phyloP scores from a whole-genome alignment of 2,888 invertebrate species.

The Ormyrus rosae region DNA sequence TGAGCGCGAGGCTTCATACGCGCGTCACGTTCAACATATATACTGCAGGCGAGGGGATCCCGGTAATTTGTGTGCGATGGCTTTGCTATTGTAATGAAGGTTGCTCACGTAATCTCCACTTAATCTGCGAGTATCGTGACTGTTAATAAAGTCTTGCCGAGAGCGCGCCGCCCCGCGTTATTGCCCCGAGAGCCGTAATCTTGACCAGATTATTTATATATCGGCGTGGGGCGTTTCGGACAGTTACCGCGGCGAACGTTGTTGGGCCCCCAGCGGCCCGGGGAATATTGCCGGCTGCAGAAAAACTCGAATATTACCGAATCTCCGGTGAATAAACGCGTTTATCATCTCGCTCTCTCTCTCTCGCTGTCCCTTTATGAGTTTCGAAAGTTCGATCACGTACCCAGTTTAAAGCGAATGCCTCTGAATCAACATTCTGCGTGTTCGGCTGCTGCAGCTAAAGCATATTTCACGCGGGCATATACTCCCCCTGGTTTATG shows the following conservation, averaged over 20 bases:
- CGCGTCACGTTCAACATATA: neutral
- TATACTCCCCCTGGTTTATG: no score
- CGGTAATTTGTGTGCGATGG: slow-evolving; percentile 23
- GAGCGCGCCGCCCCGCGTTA: slow-evolving; percentile 43
- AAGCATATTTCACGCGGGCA: neutral
- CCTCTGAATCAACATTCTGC: slow-evolving; percentile 24
- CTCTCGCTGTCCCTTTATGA: neutral
- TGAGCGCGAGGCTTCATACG: neutral
- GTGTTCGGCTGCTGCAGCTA: neutral
- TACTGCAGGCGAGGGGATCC: neutral
- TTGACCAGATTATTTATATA: slow-evolving; percentile 54
- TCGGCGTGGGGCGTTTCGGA: neutral
- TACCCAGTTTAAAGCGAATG: neutral
- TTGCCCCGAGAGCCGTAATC: slow-evolving; percentile 50
- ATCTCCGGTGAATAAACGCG: slow-evolving; percentile 4
- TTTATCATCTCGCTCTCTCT: neutral
- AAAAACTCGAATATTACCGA: slow-evolving; percentile 5
- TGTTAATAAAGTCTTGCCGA: slow-evolving; percentile 60
- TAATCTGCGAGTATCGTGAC: slow-evolving; percentile 57
- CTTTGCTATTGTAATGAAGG: slow-evolving; percentile 50
- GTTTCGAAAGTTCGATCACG: slow-evolving; percentile 27
- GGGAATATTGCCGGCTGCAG: neutral
- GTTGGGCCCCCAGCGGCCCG: neutral
- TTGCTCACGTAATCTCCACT: slow-evolving; percentile 55
- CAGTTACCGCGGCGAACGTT: neutral